A percentile compares a stretch with the other conserved stretches of the same genome.
These are phyloP conservation scores for Noctuana brunneofusca DNA, from an alignment of 2,888 invertebrate species.

Conservation along the genomic window DNA sequence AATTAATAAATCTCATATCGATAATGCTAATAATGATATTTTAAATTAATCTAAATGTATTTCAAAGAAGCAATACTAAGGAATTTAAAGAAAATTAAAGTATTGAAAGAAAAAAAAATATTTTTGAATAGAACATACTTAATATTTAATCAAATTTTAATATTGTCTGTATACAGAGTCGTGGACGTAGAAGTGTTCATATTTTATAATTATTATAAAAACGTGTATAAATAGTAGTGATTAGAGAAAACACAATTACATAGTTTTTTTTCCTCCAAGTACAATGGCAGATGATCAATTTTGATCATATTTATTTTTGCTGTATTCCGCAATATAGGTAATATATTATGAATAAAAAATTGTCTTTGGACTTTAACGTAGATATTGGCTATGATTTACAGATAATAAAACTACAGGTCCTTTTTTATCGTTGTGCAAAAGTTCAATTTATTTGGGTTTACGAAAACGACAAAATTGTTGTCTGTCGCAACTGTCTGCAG, in stretches of 20 bases:
- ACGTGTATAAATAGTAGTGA: background rate
- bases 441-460: too few relatives aligned
- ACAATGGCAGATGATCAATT: too few relatives aligned
- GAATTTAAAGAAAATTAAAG: constrained; percentile 33
- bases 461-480: too few relatives aligned
- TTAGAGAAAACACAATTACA: background rate
- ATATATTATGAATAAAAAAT: too few relatives aligned
- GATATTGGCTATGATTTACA: too few relatives aligned
- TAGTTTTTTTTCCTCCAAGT: too few relatives aligned
- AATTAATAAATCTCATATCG: background rate
- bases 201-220: constrained; percentile 24
- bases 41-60: constrained; percentile 17
- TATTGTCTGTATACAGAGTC: constrained; percentile 10
- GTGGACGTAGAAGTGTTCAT: constrained; percentile 30
- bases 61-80: constrained; percentile 37
- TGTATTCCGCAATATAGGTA: too few relatives aligned
- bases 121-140: constrained; percentile 17
- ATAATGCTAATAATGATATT: background rate
- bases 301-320: too few relatives aligned
- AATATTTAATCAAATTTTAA: constrained; percentile 20
- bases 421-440: too few relatives aligned
- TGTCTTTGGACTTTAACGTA: too few relatives aligned
- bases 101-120: constrained; percentile 26
- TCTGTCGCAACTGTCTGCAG: too few relatives aligned
- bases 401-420: too few relatives aligned